phyloP scores from a whole-genome alignment of 2,113 vertebrate species.

The Brachypodius melanocephalos region DNA sequence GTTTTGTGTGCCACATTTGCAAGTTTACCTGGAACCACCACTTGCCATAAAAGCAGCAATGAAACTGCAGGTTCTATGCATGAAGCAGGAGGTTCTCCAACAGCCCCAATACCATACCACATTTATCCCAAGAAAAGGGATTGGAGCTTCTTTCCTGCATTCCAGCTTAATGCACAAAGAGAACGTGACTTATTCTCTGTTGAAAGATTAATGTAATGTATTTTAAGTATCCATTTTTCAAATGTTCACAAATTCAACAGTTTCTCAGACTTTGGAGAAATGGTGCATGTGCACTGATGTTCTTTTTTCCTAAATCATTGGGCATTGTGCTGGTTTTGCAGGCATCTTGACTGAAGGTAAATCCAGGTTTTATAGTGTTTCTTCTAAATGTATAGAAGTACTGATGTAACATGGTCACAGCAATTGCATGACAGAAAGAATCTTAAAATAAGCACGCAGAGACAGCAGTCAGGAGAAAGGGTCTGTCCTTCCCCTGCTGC shows the following conservation, averaged over 20 bases:
- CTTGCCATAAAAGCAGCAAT: not conserved
- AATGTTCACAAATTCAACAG: not conserved
- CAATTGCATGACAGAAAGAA: not conserved
- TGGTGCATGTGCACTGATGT: not conserved
- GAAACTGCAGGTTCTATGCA: no score
- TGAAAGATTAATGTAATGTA: not conserved
- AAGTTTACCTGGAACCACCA: not conserved
- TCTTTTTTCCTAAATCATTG: not conserved
- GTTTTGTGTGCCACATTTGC: not conserved
- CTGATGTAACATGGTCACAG: not conserved
- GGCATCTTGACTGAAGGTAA: not conserved
- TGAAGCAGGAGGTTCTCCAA: not conserved
- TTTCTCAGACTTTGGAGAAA: not conserved
- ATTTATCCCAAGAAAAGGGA: not conserved
- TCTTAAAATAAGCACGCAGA: not conserved
- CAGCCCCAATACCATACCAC: not conserved
- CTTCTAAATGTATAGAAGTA: not conserved
- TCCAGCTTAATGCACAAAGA: not conserved
- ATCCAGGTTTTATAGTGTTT: not conserved
- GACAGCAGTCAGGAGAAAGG: not conserved
- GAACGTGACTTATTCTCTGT: not conserved
- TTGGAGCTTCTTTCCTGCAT: not conserved
- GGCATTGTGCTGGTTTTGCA: not conserved
- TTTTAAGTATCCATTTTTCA: not conserved
- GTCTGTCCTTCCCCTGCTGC: not conserved